Conservation (phyloP, 2,888 invertebrate species). For the Euplexia lucipara region DNA sequence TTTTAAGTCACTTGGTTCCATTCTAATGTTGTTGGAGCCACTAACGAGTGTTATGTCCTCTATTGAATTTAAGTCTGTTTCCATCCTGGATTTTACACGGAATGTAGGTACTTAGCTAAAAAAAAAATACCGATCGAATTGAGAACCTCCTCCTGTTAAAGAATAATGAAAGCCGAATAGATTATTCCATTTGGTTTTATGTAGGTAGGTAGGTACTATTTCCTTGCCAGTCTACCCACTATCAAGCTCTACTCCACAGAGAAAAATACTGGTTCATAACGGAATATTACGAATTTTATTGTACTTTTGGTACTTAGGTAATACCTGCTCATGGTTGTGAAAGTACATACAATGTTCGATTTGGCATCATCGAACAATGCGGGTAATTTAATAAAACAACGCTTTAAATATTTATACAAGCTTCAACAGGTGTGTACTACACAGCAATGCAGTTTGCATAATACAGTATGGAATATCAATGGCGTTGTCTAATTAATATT, state of each 20-base stretch:
- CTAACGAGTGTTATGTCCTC: background rate
- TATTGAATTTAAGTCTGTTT: background rate
- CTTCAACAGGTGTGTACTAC: constrained; percentile 28
- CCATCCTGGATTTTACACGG: background rate
- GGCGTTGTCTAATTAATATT: constrained; percentile 68
- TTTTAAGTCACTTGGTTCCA: background rate
- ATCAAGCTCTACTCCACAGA: background rate
- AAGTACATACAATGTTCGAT: constrained; percentile 17
- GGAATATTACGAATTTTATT: background rate
- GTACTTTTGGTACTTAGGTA: background rate
- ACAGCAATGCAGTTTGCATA: constrained; percentile 70
- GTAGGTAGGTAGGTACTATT: background rate
- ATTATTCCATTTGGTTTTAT: too few relatives aligned
- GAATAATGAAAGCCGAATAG: too few relatives aligned
- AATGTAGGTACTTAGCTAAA: too few relatives aligned
- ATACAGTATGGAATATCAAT: constrained; percentile 63
- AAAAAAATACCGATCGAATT: too few relatives aligned
- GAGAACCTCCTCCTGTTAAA: too few relatives aligned
- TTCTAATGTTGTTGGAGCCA: background rate
- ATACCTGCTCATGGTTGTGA: constrained; percentile 1
- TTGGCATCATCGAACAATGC: constrained; percentile 3
- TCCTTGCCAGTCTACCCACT: background rate
- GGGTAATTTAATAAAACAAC: constrained; percentile 12
- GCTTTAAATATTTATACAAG: constrained; percentile 29
- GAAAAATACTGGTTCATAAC: background rate